A percentile compares a stretch with the other conserved stretches of the same genome.
Evolutionary conservation across 2,888 invertebrate species (phyloP).

Genomic region (Conchocele bisecta): DNA sequence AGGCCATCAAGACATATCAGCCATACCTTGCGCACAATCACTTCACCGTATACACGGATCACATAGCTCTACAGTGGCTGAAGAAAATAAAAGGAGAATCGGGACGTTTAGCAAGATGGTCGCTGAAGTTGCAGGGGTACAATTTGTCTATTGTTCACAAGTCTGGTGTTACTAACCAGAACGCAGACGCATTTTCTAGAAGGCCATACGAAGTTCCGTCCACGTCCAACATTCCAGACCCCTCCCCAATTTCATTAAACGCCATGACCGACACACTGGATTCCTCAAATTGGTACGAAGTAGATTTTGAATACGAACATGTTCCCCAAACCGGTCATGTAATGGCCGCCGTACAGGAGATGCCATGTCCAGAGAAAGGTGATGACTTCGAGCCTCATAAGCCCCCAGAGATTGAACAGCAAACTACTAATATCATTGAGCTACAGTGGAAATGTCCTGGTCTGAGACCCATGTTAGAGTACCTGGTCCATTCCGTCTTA

Average conservation of each 20-base stretch:
- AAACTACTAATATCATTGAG: conserved; percentile 2
- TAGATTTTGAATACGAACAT: too few species aligned
- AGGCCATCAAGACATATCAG: conserved; percentile 49
- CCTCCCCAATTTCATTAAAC: too few species aligned
- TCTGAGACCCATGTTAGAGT: conserved; percentile 19
- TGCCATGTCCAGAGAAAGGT: conserved; percentile 4
- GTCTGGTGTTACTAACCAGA: conserved; percentile 35
- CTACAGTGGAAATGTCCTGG: conserved; percentile 39
- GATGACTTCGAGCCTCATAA: background rate
- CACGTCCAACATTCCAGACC: background rate
- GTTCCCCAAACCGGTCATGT: too few species aligned
- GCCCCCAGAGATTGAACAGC: background rate
- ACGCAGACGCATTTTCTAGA: conserved; percentile 40
- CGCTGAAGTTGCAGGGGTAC: conserved; percentile 52
- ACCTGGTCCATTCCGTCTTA: conserved; percentile 7
- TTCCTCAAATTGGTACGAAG: too few species aligned
- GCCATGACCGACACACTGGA: too few species aligned
- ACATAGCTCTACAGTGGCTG: conserved; percentile 49
- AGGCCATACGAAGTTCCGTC: background rate
- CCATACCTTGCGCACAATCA: conserved; percentile 45
- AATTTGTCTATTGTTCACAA: conserved; percentile 38
- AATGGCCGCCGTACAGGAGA: conserved; percentile 35
- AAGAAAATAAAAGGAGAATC: conserved; percentile 32
- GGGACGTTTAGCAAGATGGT: conserved; percentile 51
- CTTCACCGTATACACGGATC: conserved; percentile 58